Base-by-base conservation (phyloP, 1,140 invertebrate species). In the Leptinotarsa undecemlineata region DNA sequence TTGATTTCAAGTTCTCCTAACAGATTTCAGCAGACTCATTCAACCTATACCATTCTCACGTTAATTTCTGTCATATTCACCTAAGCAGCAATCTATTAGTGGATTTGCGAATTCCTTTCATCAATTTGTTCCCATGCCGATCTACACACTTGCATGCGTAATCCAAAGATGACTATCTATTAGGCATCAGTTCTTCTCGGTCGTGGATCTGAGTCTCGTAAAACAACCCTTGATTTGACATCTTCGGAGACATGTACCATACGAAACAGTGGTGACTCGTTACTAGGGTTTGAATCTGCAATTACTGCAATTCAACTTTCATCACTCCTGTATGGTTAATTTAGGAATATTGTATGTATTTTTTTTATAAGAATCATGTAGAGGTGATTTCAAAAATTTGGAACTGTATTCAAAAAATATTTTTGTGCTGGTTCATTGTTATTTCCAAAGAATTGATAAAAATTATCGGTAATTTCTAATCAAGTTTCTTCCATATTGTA, bases 161-260 rank as follows among this genome's bases (percentile, higher is more conserved):
- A 66, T 66, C 63, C 20, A 20, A 66, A 66, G 63, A 66, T 66
- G 63, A 33, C 63, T 66, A 66, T 66, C 63, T 66, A 66, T 15
- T 66, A 66, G 26, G 20, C 26, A 66, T 33, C 20, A 66, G 63
- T 17, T 15, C 20, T 21, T 66, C 26, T 33, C 63, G 63, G 33
- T 33, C 63, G 63, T 66, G 23, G 21, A 66, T 21, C 3, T 5
- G 21, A 33, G n/a, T 20, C 63, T 66, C 63, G 63, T 66, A 33
- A 66, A 66, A 23, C 26, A 66, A 23, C 63, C 63, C 63, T 66
- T 66, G 63, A 66, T 23, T 66, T 66, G 63, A 66, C 63, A 57
- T 57, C 51, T 57, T 57, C 14, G 51, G 51, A 57, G 51, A 17
- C 51, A 57, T 57, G 51, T 19, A 57, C 51, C 51, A 57, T 57